These are phyloP conservation scores for Megathymus violae DNA, from an alignment of 1,140 invertebrate genomes.

Conservation along the genomic window DNA sequence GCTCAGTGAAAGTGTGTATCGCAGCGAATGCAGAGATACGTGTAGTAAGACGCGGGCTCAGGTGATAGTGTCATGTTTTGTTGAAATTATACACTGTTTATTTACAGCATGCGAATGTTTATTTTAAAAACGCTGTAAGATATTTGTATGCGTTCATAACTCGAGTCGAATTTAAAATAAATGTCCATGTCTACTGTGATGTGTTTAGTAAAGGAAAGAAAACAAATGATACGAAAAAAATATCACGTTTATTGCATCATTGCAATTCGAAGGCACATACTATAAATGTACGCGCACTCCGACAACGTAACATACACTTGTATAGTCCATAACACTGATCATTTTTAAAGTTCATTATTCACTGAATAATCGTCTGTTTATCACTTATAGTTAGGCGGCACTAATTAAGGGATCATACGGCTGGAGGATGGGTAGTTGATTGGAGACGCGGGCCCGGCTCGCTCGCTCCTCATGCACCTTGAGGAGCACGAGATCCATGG, in stretches of 20 bases:
- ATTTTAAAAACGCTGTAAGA: slow-evolving; percentile 7
- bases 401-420: slow-evolving; percentile 73
- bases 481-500: slow-evolving; percentile 92
- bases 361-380: slow-evolving; percentile 59
- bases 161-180: no score
- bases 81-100: slow-evolving; percentile 30
- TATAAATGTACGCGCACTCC: slow-evolving; percentile 70
- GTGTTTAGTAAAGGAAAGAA: slow-evolving; percentile 41
- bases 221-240: slow-evolving; percentile 66
- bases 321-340: slow-evolving; percentile 54
- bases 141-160: background rate
- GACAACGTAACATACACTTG: slow-evolving; percentile 75
- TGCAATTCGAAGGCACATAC: slow-evolving; percentile 83
- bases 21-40: slow-evolving; percentile 53
- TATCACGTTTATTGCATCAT: slow-evolving; percentile 80
- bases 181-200: no score
- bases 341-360: slow-evolving; percentile 53
- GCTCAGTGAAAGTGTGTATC: slow-evolving; percentile 73
- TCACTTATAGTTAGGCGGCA: slow-evolving; percentile 71
- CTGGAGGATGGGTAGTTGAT: slow-evolving; percentile 61
- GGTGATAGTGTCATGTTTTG: slow-evolving; percentile 33
- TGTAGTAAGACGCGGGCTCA: slow-evolving; percentile 29
- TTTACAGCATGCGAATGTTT: slow-evolving; percentile 18
- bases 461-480: slow-evolving; percentile 86
- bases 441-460: slow-evolving; percentile 43